phyloP scores from a whole-genome alignment of 2,113 vertebrate species.

The Casuarius casuarius region DNA sequence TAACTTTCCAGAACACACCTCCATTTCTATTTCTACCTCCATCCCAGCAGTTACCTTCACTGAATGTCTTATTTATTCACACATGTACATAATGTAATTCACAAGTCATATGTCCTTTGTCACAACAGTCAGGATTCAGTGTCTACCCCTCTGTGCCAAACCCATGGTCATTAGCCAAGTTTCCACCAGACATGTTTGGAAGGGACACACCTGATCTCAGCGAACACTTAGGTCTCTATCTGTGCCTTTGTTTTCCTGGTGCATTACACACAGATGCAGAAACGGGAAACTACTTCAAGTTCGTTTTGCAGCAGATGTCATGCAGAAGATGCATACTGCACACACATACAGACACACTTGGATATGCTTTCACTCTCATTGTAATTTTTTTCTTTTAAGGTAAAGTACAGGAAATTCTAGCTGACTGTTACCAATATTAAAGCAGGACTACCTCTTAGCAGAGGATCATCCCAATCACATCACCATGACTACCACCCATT shows the following conservation, averaged over 20 bases:
- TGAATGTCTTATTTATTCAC: not conserved
- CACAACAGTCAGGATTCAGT: not conserved
- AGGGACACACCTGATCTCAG: not conserved
- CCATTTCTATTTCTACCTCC: not conserved
- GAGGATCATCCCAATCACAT: not conserved
- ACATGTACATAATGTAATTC: not conserved
- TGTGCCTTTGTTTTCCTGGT: not conserved
- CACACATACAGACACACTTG: not conserved
- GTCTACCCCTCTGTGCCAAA: not conserved
- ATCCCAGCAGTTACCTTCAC: not conserved
- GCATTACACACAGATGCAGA: not conserved
- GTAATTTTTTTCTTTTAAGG: not conserved
- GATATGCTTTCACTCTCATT: not conserved
- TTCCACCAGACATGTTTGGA: not conserved
- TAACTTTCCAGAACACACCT: not conserved
- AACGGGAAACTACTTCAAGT: not conserved
- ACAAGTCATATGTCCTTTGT: not conserved
- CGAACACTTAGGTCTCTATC: not conserved
- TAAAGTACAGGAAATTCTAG: not conserved
- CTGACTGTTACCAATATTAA: not conserved
- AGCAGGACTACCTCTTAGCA: not conserved
- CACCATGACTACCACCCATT: not conserved
- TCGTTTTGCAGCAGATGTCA: not conserved
- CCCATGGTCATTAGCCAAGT: not conserved
- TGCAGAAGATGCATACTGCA: not conserved